Evolutionary conservation across 64 coral and sea anemone genomes (phyloP).

Genomic region (Acropora yongei): DNA sequence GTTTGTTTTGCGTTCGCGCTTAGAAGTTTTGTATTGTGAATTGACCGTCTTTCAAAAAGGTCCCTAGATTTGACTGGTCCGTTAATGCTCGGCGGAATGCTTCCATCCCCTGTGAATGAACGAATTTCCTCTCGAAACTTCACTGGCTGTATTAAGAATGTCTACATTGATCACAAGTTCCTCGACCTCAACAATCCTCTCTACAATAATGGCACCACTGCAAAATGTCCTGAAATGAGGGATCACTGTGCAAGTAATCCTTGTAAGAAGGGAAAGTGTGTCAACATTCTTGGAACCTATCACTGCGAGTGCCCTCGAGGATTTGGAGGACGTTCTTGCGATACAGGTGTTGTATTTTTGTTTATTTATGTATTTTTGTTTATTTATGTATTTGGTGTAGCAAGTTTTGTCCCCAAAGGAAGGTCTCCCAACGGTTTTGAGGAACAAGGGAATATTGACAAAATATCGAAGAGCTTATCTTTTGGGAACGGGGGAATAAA

Average conservation of each 20-base stretch:
- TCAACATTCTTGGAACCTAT: conserved; percentile 50
- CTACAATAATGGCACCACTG: conserved; percentile 57
- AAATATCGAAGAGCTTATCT: no score
- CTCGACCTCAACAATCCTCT: conserved; percentile 79
- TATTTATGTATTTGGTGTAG: no score
- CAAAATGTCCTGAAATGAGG: conserved; percentile 63
- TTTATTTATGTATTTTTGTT: background rate
- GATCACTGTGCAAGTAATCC: conserved; percentile 68
- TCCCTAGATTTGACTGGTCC: conserved; percentile 90
- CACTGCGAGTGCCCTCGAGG: conserved; percentile 65
- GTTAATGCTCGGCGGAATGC: conserved; percentile 77
- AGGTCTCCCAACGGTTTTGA: no score
- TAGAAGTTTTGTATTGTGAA: no score
- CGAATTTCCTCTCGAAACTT: conserved; percentile 67
- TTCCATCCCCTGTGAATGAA: conserved; percentile 30
- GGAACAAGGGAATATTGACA: no score
- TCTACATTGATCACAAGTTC: conserved; percentile 77
- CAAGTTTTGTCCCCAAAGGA: no score
- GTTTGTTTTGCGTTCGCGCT: no score
- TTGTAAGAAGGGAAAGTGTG: conserved; percentile 77
- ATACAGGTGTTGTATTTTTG: conserved; percentile 60
- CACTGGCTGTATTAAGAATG: conserved; percentile 82
- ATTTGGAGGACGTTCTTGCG: conserved; percentile 85
- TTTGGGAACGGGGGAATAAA: no score
- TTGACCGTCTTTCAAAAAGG: background rate